These are phyloP conservation scores for Arctocebus calabarensis DNA, from an alignment of 2,797 vertebrate species.

Conservation along the genomic window DNA sequence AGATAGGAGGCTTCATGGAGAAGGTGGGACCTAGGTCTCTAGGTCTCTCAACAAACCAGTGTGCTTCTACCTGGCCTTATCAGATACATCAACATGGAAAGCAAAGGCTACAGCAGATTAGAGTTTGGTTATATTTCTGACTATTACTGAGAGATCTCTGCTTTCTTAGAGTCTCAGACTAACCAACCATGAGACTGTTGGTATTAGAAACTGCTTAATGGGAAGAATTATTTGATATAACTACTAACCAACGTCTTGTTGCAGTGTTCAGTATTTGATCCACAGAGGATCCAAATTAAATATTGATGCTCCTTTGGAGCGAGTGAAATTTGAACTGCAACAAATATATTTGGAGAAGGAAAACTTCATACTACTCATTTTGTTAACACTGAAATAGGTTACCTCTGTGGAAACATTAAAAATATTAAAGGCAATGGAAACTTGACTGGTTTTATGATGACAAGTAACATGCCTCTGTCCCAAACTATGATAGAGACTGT, in stretches of 20 bases:
- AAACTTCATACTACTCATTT: background rate
- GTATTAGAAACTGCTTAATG: constrained; percentile 11
- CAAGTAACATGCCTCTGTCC: background rate
- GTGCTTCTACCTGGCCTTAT: background rate
- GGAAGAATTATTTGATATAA: background rate
- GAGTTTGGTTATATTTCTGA: background rate
- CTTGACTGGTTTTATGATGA: constrained; percentile 21
- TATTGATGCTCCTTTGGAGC: background rate
- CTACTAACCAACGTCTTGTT: background rate
- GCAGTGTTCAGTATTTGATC: background rate
- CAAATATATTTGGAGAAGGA: background rate
- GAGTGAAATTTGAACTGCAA: background rate
- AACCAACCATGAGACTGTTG: background rate
- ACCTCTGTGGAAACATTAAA: background rate
- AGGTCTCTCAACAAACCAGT: background rate
- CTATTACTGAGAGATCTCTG: background rate
- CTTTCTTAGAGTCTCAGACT: constrained; percentile 9
- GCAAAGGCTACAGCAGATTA: background rate
- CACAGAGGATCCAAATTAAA: background rate
- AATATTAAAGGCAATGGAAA: background rate
- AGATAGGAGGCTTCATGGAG: background rate
- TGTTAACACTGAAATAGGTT: background rate
- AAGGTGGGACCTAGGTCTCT: background rate
- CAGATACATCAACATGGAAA: background rate
- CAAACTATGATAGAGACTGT: background rate